These are phyloP conservation scores for Engraulis encrasicolus DNA, from an alignment of 2,113 vertebrate species.

Conservation along the genomic window DNA sequence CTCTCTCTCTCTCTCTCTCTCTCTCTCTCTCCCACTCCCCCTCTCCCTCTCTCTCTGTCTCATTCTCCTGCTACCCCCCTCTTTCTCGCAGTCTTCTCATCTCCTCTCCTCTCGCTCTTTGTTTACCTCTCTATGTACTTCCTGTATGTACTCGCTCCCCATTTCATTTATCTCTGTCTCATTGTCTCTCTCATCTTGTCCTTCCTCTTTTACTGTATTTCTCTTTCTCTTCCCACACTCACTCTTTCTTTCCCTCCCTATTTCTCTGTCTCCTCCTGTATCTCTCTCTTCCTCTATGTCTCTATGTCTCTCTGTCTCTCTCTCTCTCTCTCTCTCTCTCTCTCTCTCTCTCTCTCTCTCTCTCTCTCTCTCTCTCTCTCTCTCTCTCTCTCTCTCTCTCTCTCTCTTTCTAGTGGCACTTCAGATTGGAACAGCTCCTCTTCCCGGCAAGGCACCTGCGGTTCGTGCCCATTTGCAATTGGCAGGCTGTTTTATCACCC, in stretches of 20 bases:
- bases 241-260: neutral
- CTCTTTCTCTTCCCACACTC: neutral
- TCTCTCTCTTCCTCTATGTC: neutral
- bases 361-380: neutral
- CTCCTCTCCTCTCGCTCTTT: neutral
- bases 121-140: neutral
- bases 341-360: neutral
- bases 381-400: neutral
- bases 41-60: neutral
- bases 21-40: neutral
- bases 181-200: too few relatives aligned
- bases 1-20: neutral
- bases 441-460: neutral
- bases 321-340: neutral
- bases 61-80: neutral
- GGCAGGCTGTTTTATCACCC: constrained; percentile 9
- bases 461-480: constrained; percentile 32
- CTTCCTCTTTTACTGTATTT: neutral
- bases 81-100: too few relatives aligned
- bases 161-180: neutral
- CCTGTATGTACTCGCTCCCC: neutral
- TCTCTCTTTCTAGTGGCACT: neutral
- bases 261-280: neutral
- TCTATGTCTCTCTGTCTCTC: neutral
- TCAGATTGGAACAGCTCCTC: neutral